Conservation (phyloP, 2,888 invertebrate genomes). For the Sisyra terminalis region DNA sequence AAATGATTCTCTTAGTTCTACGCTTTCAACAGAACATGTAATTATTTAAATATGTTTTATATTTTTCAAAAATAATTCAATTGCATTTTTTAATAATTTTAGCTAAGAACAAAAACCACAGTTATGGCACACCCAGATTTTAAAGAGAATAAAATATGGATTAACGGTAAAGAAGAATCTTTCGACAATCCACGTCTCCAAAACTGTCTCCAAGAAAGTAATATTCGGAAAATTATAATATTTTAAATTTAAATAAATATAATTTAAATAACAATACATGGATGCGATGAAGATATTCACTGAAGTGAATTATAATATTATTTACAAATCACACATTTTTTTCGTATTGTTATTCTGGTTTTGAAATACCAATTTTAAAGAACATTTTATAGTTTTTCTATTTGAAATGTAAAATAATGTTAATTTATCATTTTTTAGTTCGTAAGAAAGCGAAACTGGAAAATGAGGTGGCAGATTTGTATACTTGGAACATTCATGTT, state of each 20-base stretch:
- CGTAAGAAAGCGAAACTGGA: conserved; percentile 25
- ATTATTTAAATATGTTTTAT: conserved; percentile 16
- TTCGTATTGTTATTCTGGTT: too few relatives aligned
- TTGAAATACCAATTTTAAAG: too few relatives aligned
- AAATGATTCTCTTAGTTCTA: conserved; percentile 92
- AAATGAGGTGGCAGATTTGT: conserved; percentile 23
- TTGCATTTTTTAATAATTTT: conserved; percentile 12
- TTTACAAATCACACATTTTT: too few relatives aligned
- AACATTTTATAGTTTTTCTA: too few relatives aligned
- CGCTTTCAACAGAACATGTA: conserved; percentile 67
- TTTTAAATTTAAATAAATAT: too few relatives aligned
- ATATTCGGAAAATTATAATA: too few relatives aligned
- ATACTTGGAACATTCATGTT: conserved; percentile 60
- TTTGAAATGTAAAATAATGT: too few relatives aligned
- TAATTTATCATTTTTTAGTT: conserved; percentile 25
- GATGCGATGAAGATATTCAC: too few relatives aligned
- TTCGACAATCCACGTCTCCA: conserved; percentile 55
- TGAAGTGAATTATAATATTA: too few relatives aligned
- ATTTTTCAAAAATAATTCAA: neutral
- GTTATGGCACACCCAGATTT: conserved; percentile 57
- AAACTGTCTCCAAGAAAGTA: conserved; percentile 60
- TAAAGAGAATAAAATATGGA: conserved; percentile 65
- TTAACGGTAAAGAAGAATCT: conserved; percentile 70
- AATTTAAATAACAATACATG: too few relatives aligned
- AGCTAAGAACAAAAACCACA: conserved; percentile 86